Base-by-base conservation (phyloP, 2,113 vertebrate genomes). In the Syngnathus floridae region DNA sequence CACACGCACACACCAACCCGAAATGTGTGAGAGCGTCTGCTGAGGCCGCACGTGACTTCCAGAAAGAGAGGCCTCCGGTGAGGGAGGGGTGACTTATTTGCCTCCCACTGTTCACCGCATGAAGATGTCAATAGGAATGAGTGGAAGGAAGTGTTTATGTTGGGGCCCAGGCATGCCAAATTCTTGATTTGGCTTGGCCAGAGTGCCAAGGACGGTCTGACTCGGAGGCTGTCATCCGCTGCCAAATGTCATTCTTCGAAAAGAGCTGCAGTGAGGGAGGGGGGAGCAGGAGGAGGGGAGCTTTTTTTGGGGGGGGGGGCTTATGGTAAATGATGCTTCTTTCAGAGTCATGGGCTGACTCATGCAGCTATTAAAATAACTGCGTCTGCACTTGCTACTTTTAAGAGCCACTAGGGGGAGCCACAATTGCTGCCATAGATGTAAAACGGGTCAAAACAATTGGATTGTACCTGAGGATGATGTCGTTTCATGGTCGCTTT, bases 401-500 rank as follows among this genome's bases (percentile, higher is more conserved):
- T 31, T 31, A 38, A 45, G 17, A 48, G 6, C 13, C 13, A 67
- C 26, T 3, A 31, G 26, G 26, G 26, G 3, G 3, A 31, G 26
- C 26, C 26, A 31, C 26, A 31, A 31, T 31, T 31, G 26, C 26
- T 31, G 26, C 26, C 26, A 3, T 14, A 45, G 17, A 48, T 17
- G 7, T 17, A 48, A 17, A 19, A 48, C 14, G 1, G 2, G 17
- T 48, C 45, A 19, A 19, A 19, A 49, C 6, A 8, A n/a, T 49
- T 1, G 48, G 19, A 9, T 59, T 59, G 35, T 69, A 99, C 96
- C 96, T 80, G 96, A 98, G 69, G 95, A 99, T 73, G 95, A 98
- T 1, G 95, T 95, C 71, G 94, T 98, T 83, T 98, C 96, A 10
- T 93, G 92, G 83, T 99, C 96, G 17, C 96, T 99, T 81, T 96